These are phyloP conservation scores for Oryzias javanicus DNA, from an alignment of 2,113 vertebrate species.

Conservation along the genomic window DNA sequence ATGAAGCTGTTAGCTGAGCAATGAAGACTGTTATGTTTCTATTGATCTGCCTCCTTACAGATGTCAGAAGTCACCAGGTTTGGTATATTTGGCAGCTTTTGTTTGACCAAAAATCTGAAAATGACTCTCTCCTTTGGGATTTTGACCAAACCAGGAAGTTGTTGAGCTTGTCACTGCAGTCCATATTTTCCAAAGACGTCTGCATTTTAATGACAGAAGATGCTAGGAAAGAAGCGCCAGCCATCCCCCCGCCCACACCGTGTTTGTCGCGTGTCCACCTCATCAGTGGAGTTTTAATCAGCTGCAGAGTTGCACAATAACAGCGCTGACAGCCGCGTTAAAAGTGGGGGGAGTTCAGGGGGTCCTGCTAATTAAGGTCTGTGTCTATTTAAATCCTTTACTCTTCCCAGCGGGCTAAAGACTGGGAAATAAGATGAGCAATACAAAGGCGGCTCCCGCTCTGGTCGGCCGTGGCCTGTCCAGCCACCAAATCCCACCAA, in stretches of 20 bases:
- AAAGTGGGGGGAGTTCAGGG: conserved; percentile 69
- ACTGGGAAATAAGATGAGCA: conserved; percentile 61
- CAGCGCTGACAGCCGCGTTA: conserved; percentile 49
- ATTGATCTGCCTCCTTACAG: conserved; percentile 34
- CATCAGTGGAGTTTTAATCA: conserved; percentile 58
- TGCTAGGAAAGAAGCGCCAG: not conserved
- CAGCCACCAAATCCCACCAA: conserved; percentile 52
- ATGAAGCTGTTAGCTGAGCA: conserved; percentile 6
- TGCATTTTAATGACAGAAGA: not conserved
- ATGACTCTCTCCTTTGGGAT: no score
- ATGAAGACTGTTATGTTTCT: conserved; percentile 15
- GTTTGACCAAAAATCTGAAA: no score
- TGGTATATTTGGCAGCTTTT: no score
- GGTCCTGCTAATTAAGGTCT: conserved; percentile 78
- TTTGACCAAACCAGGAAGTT: no score
- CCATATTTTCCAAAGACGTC: no score
- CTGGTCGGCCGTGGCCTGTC: conserved; percentile 45
- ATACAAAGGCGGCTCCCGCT: conserved; percentile 64
- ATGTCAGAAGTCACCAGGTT: no score
- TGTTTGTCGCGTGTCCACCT: conserved; percentile 44
- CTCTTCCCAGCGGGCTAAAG: conserved; percentile 56
- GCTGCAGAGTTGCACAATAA: conserved; percentile 45
- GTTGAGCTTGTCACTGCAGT: no score
- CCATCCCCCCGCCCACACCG: conserved; percentile 24
- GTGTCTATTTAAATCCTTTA: conserved; percentile 73